phyloP scores from a whole-genome alignment of 2,888 invertebrate species.

The Limnephilus auricula region DNA sequence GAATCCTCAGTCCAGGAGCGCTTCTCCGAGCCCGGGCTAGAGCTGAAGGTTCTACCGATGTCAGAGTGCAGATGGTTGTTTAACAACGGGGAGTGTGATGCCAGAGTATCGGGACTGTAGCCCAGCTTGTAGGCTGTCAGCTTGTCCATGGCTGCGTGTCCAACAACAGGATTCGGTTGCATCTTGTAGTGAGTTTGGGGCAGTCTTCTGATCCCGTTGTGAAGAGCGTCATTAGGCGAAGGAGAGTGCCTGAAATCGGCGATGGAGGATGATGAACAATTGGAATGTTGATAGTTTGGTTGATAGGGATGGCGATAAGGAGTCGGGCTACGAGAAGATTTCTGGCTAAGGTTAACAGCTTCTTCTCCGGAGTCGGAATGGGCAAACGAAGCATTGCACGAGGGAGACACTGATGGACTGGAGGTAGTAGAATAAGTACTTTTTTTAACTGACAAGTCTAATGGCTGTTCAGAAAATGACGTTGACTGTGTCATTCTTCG shows the following conservation, averaged over 20 bases:
- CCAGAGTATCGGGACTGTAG: constrained; percentile 78
- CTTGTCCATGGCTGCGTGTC: constrained; percentile 83
- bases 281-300: constrained; percentile 79
- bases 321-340: constrained; percentile 81
- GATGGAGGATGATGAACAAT: constrained; percentile 78
- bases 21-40: constrained; percentile 83
- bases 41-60: constrained; percentile 76
- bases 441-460: constrained; percentile 93
- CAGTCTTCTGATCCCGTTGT: constrained; percentile 67
- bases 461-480: constrained; percentile 84
- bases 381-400: constrained; percentile 80
- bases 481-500: constrained; percentile 80
- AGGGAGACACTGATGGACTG: constrained; percentile 81
- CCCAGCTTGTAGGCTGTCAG: constrained; percentile 72
- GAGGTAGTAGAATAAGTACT: constrained; percentile 78
- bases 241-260: constrained; percentile 76
- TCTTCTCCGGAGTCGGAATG: constrained; percentile 83
- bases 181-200: constrained; percentile 69
- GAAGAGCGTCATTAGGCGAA: constrained; percentile 72
- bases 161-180: constrained; percentile 69
- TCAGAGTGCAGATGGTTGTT: constrained; percentile 76
- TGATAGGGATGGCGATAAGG: constrained; percentile 76
- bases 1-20: constrained; percentile 80
- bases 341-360: constrained; percentile 88
- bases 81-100: constrained; percentile 78